These are phyloP conservation scores for Colostygia pectinataria DNA, from an alignment of 2,888 invertebrate species.

Conservation along the genomic window DNA sequence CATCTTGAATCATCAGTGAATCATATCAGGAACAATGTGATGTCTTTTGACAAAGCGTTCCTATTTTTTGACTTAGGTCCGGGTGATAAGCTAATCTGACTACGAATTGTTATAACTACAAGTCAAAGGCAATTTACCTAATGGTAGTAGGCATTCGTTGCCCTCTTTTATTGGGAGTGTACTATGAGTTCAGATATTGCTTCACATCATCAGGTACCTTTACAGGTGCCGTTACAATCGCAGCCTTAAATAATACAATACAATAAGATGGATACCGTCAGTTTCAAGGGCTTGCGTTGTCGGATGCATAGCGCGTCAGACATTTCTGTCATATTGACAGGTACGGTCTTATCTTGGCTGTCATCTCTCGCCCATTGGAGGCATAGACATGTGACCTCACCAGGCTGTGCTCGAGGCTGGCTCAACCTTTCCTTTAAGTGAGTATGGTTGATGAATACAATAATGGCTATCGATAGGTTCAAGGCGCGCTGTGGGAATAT, in stretches of 20 bases:
- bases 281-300: slow-evolving; percentile 29
- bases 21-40: slow-evolving; percentile 32
- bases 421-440: slow-evolving; percentile 59
- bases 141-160: too few species aligned
- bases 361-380: slow-evolving; percentile 70
- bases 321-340: slow-evolving; percentile 36
- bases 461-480: slow-evolving; percentile 53
- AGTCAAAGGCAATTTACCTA: background rate
- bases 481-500: slow-evolving; percentile 47
- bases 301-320: slow-evolving; percentile 30
- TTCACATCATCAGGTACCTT: background rate
- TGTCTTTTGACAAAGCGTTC: slow-evolving; percentile 16
- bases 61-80: slow-evolving; percentile 23
- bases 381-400: slow-evolving; percentile 66
- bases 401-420: slow-evolving; percentile 58
- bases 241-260: slow-evolving; percentile 18
- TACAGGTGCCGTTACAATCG: background rate
- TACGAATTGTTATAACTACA: too few species aligned
- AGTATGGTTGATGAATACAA: slow-evolving; percentile 41
- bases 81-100: slow-evolving; percentile 22
- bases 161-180: background rate
- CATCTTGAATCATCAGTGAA: slow-evolving; percentile 32
- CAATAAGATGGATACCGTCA: slow-evolving; percentile 24
- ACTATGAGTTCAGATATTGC: background rate
- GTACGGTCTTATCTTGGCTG: slow-evolving; percentile 60